Evolutionary conservation across 2,113 vertebrate genomes (phyloP).

Genomic region (Cinclus mexicanus): DNA sequence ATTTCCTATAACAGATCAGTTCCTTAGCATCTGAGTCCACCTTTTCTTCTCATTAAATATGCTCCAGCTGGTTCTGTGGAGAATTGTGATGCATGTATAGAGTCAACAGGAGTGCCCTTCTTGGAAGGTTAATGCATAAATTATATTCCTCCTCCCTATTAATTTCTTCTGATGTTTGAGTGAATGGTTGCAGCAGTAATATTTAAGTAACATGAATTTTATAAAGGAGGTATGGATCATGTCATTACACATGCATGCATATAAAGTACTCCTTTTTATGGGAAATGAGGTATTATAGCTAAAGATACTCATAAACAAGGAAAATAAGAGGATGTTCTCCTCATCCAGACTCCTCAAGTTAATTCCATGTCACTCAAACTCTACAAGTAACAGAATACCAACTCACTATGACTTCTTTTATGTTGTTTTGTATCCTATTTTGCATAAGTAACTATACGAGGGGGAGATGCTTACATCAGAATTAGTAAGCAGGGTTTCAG

Average conservation of each 20-base stretch:
- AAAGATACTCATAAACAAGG: neutral
- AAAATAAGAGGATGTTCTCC: neutral
- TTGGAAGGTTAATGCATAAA: conserved; percentile 25
- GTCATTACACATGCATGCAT: neutral
- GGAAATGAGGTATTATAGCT: neutral
- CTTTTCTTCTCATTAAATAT: neutral
- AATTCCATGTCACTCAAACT: neutral
- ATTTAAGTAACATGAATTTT: neutral
- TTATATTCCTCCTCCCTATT: neutral
- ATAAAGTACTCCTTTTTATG: neutral
- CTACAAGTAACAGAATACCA: neutral
- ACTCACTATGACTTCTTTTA: neutral
- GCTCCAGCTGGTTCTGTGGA: neutral
- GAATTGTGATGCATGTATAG: neutral
- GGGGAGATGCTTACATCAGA: neutral
- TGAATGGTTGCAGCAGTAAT: conserved; percentile 5
- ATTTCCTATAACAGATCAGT: neutral
- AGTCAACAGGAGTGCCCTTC: neutral
- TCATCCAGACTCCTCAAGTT: neutral
- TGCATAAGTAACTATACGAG: neutral
- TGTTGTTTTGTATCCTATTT: neutral
- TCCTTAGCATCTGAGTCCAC: neutral
- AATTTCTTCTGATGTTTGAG: conserved; percentile 19
- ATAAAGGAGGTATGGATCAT: neutral
- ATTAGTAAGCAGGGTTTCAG: neutral